Base-by-base conservation (phyloP, 2,113 vertebrate species). In the Ailuropoda melanoleuca region DNA sequence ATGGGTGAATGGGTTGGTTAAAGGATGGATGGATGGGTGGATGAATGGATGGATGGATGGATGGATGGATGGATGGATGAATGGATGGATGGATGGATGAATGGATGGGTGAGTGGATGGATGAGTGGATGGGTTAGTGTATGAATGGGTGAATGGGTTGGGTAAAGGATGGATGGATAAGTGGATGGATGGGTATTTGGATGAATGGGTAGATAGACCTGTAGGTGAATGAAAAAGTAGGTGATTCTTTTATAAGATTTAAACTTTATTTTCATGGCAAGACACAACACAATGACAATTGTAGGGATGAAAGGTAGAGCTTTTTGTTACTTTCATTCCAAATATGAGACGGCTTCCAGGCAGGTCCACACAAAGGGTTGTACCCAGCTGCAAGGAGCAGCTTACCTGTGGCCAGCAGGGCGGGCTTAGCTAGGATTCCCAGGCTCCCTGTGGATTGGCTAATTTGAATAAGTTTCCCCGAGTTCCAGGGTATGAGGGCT, bases 341-440 rank as follows among this genome's bases (percentile, higher is more conserved):
- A 53, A 37, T 7, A 26, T 78, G 29, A 74, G 50, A 43, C 60
- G n/a, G 17, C 8, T 58, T 34, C 62, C 26, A 55, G 70, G 43
- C 64, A 75, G 77, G 62, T 39, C 75, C 29, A 3, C 37, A 4
- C 11, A 17, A 46, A 13, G 34, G 6, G 6, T 23, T 14, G 8
- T 4, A 8, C 2, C 1, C 23, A 9, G 11, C 70, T 21, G 4
- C 1, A 3, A 39, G 34, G 4, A 13, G 37, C 46, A 60, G 46
- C 60, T 64, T 14, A 39, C 0, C 11, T 3, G 7, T 4, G 11
- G 39, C 34, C 9, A 1, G 2, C 4, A 26, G 37, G 15, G 23
- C 1, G 2, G 48, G 1, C 39, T 29, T 29, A 29, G 46, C 46
- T 21, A 37, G n/a, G 64, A 26, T 19, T 72, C 94, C 43, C 74